Conservation (phyloP, 2,888 invertebrate species). For the Microctonus brassicae region DNA sequence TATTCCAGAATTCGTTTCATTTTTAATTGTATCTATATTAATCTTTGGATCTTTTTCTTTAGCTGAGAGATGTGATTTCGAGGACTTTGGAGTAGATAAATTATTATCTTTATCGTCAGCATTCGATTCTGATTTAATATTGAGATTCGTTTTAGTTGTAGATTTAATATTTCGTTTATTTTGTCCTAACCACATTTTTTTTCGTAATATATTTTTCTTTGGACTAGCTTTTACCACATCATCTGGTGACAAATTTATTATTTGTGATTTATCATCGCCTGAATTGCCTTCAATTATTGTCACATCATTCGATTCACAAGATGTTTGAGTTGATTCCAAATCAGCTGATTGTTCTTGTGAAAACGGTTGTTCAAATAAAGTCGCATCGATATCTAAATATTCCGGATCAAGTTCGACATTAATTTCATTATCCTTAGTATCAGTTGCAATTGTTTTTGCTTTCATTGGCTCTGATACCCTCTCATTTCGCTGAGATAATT, state of each 20-base stretch:
- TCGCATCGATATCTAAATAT: slow-evolving; percentile 31
- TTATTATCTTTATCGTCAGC: neutral
- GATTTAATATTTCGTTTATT: neutral
- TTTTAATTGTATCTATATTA: neutral
- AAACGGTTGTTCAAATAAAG: slow-evolving; percentile 33
- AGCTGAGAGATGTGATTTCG: neutral
- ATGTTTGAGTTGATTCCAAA: neutral
- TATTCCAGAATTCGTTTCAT: neutral
- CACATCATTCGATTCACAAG: neutral
- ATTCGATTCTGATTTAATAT: neutral
- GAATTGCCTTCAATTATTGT: neutral
- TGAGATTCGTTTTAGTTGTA: neutral
- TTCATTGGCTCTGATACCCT: slow-evolving; percentile 47
- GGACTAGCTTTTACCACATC: slow-evolving; percentile 4
- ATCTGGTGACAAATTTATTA: neutral
- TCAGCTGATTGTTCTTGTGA: too few species aligned
- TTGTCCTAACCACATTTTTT: slow-evolving; percentile 11
- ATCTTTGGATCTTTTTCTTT: neutral
- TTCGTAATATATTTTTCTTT: neutral
- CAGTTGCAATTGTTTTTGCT: slow-evolving; percentile 29
- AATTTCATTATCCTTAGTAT: slow-evolving; percentile 1
- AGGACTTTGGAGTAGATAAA: neutral
- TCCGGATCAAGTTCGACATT: slow-evolving; percentile 3
- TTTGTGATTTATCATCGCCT: neutral
- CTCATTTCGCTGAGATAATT: slow-evolving; percentile 54